Evolutionary conservation across 2,888 invertebrate genomes (phyloP).

Genomic region (Lasioglossum pauxillum): DNA sequence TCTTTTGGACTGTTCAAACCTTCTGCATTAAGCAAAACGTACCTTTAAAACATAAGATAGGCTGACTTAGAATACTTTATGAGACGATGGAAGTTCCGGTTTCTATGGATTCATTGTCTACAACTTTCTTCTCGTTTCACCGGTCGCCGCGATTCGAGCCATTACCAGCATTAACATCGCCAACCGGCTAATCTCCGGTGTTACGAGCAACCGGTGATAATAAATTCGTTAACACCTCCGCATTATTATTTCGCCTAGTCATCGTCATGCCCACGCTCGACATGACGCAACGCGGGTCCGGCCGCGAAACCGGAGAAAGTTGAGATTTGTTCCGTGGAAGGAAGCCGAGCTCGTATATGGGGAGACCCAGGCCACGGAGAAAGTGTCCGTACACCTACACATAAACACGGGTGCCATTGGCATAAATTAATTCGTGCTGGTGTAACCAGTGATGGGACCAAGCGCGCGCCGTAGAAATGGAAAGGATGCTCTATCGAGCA

Average conservation of each 20-base stretch:
- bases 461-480: background rate
- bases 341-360: slow-evolving; percentile 62
- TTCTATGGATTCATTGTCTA: background rate
- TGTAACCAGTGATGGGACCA: background rate
- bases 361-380: slow-evolving; percentile 68
- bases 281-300: slow-evolving; percentile 59
- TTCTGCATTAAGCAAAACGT: background rate
- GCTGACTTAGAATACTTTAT: background rate
- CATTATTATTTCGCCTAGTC: slow-evolving; percentile 28
- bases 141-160: background rate
- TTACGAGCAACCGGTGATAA: slow-evolving; percentile 8
- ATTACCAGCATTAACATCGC: background rate
- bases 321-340: slow-evolving; percentile 64
- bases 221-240: slow-evolving; percentile 38
- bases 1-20: background rate
- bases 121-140: slow-evolving; percentile 8
- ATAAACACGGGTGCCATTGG: slow-evolving; percentile 34
- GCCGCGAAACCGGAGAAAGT: slow-evolving; percentile 72
- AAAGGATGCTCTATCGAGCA: background rate
- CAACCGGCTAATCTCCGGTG: background rate
- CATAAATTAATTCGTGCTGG: slow-evolving; percentile 64
- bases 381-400: slow-evolving; percentile 72
- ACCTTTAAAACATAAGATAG: background rate
- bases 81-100: background rate
- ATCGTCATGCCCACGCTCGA: slow-evolving; percentile 31